Base-by-base conservation (phyloP, 1,140 invertebrate species). In the Drosophila yakuba region DNA sequence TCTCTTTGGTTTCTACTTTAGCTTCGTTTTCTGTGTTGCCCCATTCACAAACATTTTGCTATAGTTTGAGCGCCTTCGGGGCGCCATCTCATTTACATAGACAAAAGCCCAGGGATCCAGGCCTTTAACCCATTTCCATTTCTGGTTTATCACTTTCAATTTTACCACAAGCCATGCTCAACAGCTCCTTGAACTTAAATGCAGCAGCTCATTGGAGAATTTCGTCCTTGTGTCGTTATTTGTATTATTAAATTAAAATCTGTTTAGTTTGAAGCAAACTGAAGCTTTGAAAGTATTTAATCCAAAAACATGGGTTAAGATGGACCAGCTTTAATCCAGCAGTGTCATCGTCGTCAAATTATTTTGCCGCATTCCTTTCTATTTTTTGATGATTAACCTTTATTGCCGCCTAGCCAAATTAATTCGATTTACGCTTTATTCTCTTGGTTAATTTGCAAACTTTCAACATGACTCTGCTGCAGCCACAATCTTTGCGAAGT, bases 371-470 rank as follows among this genome's bases (percentile, higher is more conserved):
- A n/a, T 7, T 15, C 15, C 50, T 20, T 36, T 52, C 32, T 12
- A 20, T 35, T 35, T 52, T 45, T 7, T 50, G 38, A 41, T 68
- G 61, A 74, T 80, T 73, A 62, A 55, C 60, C 63, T 73, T 66
- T 55, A 58, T 71, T 45, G 66, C 59, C 38, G 45, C 14, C 61
- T 3, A 23, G 20, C 23, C 38, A 71, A 81, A 81, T 81, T 73
- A 82, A 82, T 82, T 78, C 50, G 62, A 74, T 82, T 82, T 82
- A 82, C 78, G 78, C 71, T 80, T 64, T 69, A 80, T 76, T 62
- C 47, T 51, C 55, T 75, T 45, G 64, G 64, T 80, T 80, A 69
- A 80, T 80, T 80, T 59, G 39, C 62, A 52, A 80, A 80, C 54
- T 66, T 57, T 14, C 41, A 38, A 25, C 12, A 36, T 52, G 17